phyloP scores from a whole-genome alignment of 2,113 vertebrate genomes.

The Vanacampus margaritifer region DNA sequence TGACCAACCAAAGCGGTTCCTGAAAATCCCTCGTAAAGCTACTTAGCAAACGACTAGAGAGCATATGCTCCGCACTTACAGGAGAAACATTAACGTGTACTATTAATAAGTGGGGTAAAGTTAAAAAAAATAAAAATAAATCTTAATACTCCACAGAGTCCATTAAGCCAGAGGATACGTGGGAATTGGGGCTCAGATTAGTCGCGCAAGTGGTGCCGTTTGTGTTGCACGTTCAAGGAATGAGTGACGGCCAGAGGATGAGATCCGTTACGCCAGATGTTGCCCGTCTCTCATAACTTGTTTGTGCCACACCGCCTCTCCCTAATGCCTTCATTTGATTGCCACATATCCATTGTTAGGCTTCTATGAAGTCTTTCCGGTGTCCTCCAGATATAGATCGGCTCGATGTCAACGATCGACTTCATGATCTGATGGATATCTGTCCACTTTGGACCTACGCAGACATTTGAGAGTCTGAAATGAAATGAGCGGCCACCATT shows the following conservation, averaged over 20 bases:
- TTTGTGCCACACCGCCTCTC: slow-evolving; percentile 59
- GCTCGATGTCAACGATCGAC: slow-evolving; percentile 43
- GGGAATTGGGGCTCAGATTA: slow-evolving; percentile 68
- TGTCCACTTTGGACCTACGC: slow-evolving; percentile 38
- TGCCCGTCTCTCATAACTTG: slow-evolving; percentile 70
- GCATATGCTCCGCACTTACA: slow-evolving; percentile 15
- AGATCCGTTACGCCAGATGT: slow-evolving; percentile 69
- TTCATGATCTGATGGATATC: slow-evolving; percentile 43
- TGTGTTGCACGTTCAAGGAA: slow-evolving; percentile 42
- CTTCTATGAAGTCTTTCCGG: slow-evolving; percentile 42
- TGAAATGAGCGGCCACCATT: slow-evolving; percentile 8
- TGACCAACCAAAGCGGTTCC: slow-evolving; percentile 27
- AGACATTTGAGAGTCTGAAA: slow-evolving; percentile 41
- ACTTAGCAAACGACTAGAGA: slow-evolving; percentile 30
- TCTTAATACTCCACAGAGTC: slow-evolving; percentile 65
- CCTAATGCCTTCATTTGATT: slow-evolving; percentile 65
- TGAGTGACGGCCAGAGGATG: slow-evolving; percentile 37
- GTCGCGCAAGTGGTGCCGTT: slow-evolving; percentile 33
- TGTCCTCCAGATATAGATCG: slow-evolving; percentile 59
- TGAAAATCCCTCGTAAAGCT: slow-evolving; percentile 39
- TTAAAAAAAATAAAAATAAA: slow-evolving; percentile 35
- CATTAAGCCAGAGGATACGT: slow-evolving; percentile 60
- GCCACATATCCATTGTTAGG: slow-evolving; percentile 48
- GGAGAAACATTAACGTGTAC: slow-evolving; percentile 30
- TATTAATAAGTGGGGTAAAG: slow-evolving; percentile 31